These are phyloP conservation scores for Rhea pennata DNA, from an alignment of 2,113 vertebrate species.

Conservation along the genomic window DNA sequence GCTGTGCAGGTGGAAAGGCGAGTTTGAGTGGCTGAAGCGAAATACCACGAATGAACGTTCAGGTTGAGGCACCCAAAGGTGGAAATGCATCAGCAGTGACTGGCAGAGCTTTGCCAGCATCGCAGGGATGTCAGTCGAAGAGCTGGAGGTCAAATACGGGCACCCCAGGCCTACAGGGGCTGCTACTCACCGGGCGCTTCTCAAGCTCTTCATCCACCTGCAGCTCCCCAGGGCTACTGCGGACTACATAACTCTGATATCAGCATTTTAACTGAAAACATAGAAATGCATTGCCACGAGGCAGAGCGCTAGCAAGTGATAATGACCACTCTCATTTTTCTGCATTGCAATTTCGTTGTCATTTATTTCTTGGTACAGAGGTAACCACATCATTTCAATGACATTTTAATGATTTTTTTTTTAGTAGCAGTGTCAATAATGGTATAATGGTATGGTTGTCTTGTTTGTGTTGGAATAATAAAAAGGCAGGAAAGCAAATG, in stretches of 20 bases:
- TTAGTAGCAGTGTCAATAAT: accelerated
- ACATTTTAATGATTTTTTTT: too few species aligned
- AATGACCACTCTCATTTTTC: too few species aligned
- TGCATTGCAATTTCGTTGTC: accelerated
- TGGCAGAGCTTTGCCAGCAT: neutral
- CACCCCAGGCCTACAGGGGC: too few species aligned
- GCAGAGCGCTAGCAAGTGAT: too few species aligned
- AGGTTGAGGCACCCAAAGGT: neutral
- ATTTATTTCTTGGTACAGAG: neutral
- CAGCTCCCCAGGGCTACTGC: too few species aligned
- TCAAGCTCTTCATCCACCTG: too few species aligned
- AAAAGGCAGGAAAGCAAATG: accelerated
- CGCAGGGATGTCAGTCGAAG: neutral
- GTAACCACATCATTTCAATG: accelerated
- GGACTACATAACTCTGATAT: too few species aligned
- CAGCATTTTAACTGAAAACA: too few species aligned
- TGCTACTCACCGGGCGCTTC: too few species aligned
- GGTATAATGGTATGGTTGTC: accelerated
- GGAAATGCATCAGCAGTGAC: neutral
- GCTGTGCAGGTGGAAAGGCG: too few species aligned
- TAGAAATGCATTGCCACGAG: too few species aligned
- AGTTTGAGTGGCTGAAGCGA: neutral
- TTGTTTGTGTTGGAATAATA: neutral
- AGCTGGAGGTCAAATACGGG: neutral
- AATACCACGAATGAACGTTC: accelerated